These are phyloP conservation scores for Heliconius erato DNA, from an alignment of 2,888 invertebrate species.

Conservation along the genomic window DNA sequence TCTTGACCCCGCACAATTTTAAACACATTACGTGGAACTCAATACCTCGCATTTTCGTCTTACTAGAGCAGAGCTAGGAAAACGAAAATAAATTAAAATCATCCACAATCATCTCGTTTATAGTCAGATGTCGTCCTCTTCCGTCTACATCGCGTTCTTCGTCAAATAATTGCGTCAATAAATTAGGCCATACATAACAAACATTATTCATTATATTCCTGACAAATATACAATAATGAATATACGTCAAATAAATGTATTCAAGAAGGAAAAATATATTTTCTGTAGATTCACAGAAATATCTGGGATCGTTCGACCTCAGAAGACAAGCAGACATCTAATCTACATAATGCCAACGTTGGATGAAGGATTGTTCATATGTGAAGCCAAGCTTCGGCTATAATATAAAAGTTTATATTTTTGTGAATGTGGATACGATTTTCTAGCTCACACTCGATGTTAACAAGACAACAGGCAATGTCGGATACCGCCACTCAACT, in stretches of 20 bases:
- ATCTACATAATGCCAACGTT: constrained; percentile 77
- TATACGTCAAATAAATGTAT: constrained; percentile 42
- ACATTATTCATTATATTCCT: neutral
- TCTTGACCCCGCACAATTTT: too few species aligned
- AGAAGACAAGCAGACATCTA: constrained; percentile 77
- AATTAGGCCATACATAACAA: neutral
- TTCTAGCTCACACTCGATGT: too few species aligned
- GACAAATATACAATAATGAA: constrained; percentile 35
- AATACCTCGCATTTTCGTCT: neutral
- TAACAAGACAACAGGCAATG: too few species aligned
- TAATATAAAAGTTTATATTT: neutral
- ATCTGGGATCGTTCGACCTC: constrained; percentile 61
- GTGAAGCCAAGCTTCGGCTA: constrained; percentile 8
- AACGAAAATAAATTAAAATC: neutral
- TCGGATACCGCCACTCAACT: too few species aligned
- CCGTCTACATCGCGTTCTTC: neutral
- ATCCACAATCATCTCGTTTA: too few species aligned
- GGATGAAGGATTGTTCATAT: constrained; percentile 43
- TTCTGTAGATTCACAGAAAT: constrained; percentile 49
- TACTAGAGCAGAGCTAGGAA: too few species aligned
- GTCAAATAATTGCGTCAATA: constrained; percentile 12
- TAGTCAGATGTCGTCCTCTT: neutral
- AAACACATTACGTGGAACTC: neutral
- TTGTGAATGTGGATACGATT: too few species aligned
- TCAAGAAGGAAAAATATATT: constrained; percentile 46